A percentile compares a stretch with the other conserved stretches of the same genome.
Conservation (phyloP, 2,888 invertebrate genomes). For the Drosophila kanekoi region DNA sequence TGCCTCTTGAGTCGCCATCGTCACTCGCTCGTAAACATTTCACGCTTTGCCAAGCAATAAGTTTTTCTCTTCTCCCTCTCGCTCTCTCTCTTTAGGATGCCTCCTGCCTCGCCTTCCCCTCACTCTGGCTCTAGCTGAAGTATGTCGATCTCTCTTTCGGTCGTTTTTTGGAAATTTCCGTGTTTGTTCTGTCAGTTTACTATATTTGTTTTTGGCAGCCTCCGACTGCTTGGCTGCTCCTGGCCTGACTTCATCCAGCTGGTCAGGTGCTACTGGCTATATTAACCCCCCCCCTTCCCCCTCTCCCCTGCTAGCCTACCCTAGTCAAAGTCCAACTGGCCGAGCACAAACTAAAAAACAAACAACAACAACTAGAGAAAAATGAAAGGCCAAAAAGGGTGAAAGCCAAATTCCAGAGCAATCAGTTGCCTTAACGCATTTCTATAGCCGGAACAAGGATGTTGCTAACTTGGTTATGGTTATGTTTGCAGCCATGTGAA, state of each 20-base stretch:
- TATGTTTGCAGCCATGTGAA: slow-evolving; percentile 53
- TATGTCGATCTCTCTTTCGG: slow-evolving; percentile 40
- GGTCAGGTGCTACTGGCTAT: slow-evolving; percentile 43
- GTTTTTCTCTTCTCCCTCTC: slow-evolving; percentile 39
- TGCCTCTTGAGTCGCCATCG: slow-evolving; percentile 68
- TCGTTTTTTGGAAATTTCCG: slow-evolving; percentile 18
- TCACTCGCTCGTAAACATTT: slow-evolving; percentile 81
- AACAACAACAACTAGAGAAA: slow-evolving; percentile 14
- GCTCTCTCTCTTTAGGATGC: not conserved
- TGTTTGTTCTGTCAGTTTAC: slow-evolving; percentile 68
- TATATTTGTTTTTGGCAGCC: slow-evolving; percentile 75
- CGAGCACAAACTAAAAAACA: slow-evolving; percentile 15
- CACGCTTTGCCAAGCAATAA: slow-evolving; percentile 80
- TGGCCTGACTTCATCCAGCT: slow-evolving; percentile 28
- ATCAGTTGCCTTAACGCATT: slow-evolving; percentile 72
- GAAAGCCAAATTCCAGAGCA: slow-evolving; percentile 69
- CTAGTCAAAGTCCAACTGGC: slow-evolving; percentile 22
- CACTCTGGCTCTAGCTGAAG: slow-evolving; percentile 1
- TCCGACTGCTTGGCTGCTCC: slow-evolving; percentile 27
- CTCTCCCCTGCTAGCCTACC: not conserved
- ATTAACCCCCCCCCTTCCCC: not conserved
- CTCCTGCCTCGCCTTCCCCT: slow-evolving; percentile 1
- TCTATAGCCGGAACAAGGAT: slow-evolving; percentile 74
- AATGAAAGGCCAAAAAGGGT: slow-evolving; percentile 34
- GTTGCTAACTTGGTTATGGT: slow-evolving; percentile 75